Evolutionary conservation across 2,888 invertebrate species (phyloP).

Genomic region (Pollenia amentaria): DNA sequence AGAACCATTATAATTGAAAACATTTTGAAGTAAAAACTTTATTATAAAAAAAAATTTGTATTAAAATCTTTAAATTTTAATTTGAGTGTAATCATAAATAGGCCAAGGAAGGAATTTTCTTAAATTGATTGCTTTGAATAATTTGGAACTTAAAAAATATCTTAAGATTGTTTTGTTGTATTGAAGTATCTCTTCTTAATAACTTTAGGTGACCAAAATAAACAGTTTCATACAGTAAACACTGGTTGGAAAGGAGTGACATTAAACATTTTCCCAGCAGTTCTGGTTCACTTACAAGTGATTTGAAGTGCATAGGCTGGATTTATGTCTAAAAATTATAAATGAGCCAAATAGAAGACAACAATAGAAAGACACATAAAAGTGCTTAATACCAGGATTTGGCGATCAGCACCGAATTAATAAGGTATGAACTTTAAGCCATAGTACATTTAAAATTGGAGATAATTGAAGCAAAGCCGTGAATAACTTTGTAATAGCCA

Average conservation of each 20-base stretch:
- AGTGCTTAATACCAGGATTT: too few species aligned
- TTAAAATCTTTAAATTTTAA: conserved; percentile 33
- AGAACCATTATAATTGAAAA: too few species aligned
- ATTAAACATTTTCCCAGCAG: background rate
- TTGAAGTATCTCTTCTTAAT: conserved; percentile 43
- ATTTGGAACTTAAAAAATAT: conserved; percentile 53
- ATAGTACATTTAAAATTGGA: too few species aligned
- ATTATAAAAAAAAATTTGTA: background rate
- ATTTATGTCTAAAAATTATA: too few species aligned
- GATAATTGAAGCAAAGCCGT: too few species aligned
- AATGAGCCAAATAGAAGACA: too few species aligned
- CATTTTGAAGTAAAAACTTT: too few species aligned
- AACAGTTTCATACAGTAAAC: conserved; percentile 40
- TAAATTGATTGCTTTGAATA: conserved; percentile 54
- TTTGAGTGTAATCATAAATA: conserved; percentile 27
- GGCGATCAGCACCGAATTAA: too few species aligned
- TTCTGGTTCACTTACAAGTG: background rate
- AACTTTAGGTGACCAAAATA: conserved; percentile 61
- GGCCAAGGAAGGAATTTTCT: conserved; percentile 50
- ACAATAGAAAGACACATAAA: too few species aligned
- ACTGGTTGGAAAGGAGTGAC: background rate
- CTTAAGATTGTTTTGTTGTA: conserved; percentile 51
- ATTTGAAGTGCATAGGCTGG: too few species aligned
- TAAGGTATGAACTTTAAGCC: too few species aligned
- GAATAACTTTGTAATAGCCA: too few species aligned